phyloP scores from a whole-genome alignment of 2,797 vertebrate species.

The Siniperca undulata region DNA sequence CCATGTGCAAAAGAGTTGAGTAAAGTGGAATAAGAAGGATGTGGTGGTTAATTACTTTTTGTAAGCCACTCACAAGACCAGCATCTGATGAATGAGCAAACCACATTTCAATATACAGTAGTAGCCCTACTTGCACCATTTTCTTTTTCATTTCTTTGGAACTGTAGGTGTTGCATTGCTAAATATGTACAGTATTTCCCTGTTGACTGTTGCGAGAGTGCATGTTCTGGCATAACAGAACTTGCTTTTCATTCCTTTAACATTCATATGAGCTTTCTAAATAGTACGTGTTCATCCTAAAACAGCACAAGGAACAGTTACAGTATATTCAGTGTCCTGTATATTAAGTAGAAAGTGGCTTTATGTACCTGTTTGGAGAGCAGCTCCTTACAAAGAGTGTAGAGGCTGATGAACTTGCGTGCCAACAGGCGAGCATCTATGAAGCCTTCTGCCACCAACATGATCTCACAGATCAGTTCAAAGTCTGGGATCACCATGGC shows the following conservation, averaged over 20 bases:
- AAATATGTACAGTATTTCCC: neutral
- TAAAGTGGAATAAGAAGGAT: neutral
- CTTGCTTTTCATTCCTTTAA: neutral
- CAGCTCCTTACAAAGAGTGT: conserved; percentile 86
- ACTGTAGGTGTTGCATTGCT: neutral
- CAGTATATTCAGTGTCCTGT: neutral
- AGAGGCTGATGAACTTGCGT: conserved; percentile 89
- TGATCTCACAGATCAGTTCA: conserved; percentile 89
- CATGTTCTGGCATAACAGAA: neutral
- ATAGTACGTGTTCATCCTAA: neutral
- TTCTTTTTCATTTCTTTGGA: neutral
- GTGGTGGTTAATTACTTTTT: neutral
- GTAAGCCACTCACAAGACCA: neutral
- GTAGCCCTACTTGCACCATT: neutral
- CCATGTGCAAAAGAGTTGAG: neutral
- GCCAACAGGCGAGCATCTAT: conserved; percentile 86
- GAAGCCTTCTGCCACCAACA: conserved; percentile 87
- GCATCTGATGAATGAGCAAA: neutral
- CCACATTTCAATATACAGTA: neutral
- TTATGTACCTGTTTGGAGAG: conserved; percentile 85
- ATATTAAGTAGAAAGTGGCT: neutral
- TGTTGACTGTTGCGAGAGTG: neutral
- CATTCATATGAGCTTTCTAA: neutral
- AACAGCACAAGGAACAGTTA: neutral
- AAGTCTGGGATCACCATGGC: conserved; percentile 89